Evolutionary conservation across 2,797 vertebrate species (phyloP).

Genomic region (Chelonia mydas): DNA sequence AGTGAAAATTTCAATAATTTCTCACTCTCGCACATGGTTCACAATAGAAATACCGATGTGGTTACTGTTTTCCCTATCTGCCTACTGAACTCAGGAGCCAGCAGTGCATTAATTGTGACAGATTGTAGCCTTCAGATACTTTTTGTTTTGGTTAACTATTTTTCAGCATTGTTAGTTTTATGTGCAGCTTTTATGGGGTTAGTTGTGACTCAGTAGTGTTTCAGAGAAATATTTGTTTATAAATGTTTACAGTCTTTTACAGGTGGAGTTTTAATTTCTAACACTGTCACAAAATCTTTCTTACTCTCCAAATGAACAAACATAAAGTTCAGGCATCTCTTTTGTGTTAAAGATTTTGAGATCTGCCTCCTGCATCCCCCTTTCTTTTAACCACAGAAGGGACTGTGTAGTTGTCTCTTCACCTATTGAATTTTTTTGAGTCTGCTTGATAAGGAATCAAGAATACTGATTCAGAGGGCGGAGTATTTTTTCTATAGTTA

Average conservation of each 20-base stretch:
- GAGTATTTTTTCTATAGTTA: not conserved
- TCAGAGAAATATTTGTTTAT: not conserved
- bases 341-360: not conserved
- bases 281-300: not conserved
- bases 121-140: not conserved
- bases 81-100: not conserved
- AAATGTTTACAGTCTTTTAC: not conserved
- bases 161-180: not conserved
- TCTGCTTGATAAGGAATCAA: not conserved
- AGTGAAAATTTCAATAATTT: not conserved
- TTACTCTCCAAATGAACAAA: not conserved
- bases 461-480: not conserved
- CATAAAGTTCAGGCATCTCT: not conserved
- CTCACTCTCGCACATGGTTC: not conserved
- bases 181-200: not conserved
- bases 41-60: not conserved
- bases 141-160: not conserved
- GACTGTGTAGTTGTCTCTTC: not conserved
- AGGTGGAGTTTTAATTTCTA: not conserved
- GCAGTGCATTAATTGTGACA: not conserved
- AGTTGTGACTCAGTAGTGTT: not conserved
- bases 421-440: not conserved
- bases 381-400: not conserved
- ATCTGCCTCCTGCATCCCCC: not conserved
- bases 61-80: not conserved